Evolutionary conservation across 35 echinoderm and acorn worm species (phyloP), one percentile per base, ranked within the genome.

Genomic region (Hemicentrotus pulcherrimus): DNA sequence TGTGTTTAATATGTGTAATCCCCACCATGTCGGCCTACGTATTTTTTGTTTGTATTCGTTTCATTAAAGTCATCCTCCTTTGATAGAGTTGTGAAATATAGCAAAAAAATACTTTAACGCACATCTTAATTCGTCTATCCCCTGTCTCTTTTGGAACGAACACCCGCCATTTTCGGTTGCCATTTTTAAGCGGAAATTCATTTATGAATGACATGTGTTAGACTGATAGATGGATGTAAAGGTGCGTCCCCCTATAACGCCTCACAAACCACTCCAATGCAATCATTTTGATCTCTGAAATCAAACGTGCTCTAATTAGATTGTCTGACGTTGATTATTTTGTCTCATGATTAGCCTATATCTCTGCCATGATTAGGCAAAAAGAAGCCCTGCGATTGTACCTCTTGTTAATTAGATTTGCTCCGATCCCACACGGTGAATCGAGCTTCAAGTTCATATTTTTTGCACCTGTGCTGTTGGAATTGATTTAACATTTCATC

Each of bases 291-390:
- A 78, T 78, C 65, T 78, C 24, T 78, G 46, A 90, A 90, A 90
- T 45, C 88, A 90, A 90, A 90, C 88, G 32, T 90, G 88, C 88
- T 90, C 88, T 90, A 90, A 90, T 90, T 90, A 90, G 32, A 90
- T 90, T 90, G 88, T 90, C 88, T 90, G 88, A 45, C 88, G 32
- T 47, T 90, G 88, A 45, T 47, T 90, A 90, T 90, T 47, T 35
- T 47, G 46, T 47, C 88, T 47, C 88, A 90, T 90, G 88, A 90
- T 90, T 90, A 90, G 88, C 88, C 88, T 90, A 90, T 90, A 90
- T 90, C 32, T 90, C 46, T 90, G 88, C 46, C 19, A 90, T 90
- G 88, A 90, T 90, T 90, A 90, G 32, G 88, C 88, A 47, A 90
- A 90, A 90, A 78, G 65, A 78, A 78, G 65, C 65, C 65, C 65